Conservation (phyloP, 2,797 vertebrate species). For the Staurois parvus region DNA sequence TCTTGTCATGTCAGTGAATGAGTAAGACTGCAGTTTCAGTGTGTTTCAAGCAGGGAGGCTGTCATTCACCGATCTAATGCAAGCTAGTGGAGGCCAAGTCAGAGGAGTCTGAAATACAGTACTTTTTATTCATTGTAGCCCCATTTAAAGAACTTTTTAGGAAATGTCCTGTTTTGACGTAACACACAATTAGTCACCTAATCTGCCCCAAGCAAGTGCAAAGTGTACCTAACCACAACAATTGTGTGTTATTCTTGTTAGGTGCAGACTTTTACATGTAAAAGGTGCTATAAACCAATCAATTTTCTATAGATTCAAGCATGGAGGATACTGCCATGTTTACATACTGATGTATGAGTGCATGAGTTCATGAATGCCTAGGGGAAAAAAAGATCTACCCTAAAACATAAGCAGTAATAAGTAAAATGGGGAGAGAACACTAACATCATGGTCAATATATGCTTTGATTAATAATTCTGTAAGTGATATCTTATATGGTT, state of each 20-base stretch:
- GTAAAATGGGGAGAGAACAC: too few relatives aligned
- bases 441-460: too few relatives aligned
- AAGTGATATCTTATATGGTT: too few relatives aligned
- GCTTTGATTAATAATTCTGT: not conserved
- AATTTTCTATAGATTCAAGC: too few relatives aligned
- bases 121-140: slow-evolving; percentile 79
- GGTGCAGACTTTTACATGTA: not conserved
- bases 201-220: slow-evolving; percentile 63
- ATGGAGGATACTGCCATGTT: too few relatives aligned
- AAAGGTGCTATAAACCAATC: not conserved
- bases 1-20: slow-evolving; percentile 81
- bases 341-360: too few relatives aligned
- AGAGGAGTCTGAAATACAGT: slow-evolving; percentile 74
- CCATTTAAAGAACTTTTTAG: slow-evolving; percentile 71
- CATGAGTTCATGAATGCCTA: too few relatives aligned
- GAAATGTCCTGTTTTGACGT: slow-evolving; percentile 66
- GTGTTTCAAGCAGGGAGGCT: slow-evolving; percentile 82
- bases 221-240: slow-evolving; percentile 37
- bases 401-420: too few relatives aligned
- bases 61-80: slow-evolving; percentile 80
- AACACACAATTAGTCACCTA: slow-evolving; percentile 65
- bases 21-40: slow-evolving; percentile 81
- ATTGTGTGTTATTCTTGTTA: not conserved
- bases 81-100: slow-evolving; percentile 78
- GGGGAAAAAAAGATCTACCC: too few relatives aligned